A percentile compares a stretch with the other conserved stretches of the same genome.
Evolutionary conservation across 1,140 invertebrate genomes (phyloP).

Genomic region (Drosophila sproati): DNA sequence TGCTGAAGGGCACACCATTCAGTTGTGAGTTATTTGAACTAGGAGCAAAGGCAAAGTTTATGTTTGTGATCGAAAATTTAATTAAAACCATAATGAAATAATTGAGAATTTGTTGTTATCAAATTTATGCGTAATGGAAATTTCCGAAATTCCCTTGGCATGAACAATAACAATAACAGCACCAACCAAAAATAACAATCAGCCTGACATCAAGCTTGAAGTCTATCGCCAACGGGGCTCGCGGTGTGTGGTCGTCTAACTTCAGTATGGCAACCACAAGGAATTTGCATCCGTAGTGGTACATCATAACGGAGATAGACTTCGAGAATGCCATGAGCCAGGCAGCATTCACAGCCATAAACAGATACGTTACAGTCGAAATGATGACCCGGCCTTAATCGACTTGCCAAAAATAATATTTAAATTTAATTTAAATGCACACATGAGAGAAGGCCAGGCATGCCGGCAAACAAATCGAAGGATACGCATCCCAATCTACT

Average conservation of each 20-base stretch:
- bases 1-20: conserved; percentile 2
- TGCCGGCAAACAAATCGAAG: conserved; percentile 72
- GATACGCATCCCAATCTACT: conserved; percentile 62
- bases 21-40: conserved; percentile 4
- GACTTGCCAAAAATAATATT: conserved; percentile 83
- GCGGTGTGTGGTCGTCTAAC: neutral
- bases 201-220: conserved; percentile 4
- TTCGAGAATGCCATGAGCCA: neutral
- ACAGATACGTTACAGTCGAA: conserved; percentile 75
- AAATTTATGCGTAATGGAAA: conserved; percentile 66
- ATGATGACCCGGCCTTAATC: conserved; percentile 79
- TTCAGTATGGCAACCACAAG: conserved; percentile 29
- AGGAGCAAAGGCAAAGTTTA: conserved; percentile 31
- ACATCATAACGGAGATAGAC: conserved; percentile 55
- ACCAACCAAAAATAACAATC: conserved; percentile 45
- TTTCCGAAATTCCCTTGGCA: conserved; percentile 65
- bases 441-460: conserved; percentile 66
- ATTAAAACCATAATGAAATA: conserved; percentile 83
- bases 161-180: conserved; percentile 58
- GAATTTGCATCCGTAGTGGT: conserved; percentile 56
- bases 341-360: conserved; percentile 60
- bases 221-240: neutral
- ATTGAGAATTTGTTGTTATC: conserved; percentile 75
- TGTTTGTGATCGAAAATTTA: conserved; percentile 65
- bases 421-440: conserved; percentile 84